Conservation (phyloP, 2,797 vertebrate species). For the Sebastolobus alascanus region DNA sequence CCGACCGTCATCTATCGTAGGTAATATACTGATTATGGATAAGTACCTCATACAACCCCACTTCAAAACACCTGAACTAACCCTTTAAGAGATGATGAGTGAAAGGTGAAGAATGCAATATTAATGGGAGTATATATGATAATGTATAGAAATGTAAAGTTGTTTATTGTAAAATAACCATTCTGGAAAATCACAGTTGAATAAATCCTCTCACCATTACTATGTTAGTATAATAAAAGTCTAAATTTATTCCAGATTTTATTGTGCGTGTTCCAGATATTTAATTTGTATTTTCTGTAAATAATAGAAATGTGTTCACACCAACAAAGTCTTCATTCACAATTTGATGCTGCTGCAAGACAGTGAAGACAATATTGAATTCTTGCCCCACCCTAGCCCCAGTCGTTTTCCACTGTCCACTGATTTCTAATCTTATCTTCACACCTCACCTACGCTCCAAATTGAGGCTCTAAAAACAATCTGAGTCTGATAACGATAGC, state of each 20-base stretch:
- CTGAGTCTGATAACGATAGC: slow-evolving; percentile 6
- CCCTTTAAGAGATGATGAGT: background rate
- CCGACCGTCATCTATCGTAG: too few species aligned
- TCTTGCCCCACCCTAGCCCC: background rate
- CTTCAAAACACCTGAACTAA: too few species aligned
- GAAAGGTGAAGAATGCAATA: background rate
- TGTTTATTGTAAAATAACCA: background rate
- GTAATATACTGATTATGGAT: too few species aligned
- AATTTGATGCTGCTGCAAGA: background rate
- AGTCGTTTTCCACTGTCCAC: slow-evolving; percentile 27
- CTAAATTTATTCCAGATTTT: background rate
- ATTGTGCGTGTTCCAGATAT: background rate
- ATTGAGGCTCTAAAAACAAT: slow-evolving; percentile 39
- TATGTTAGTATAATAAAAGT: background rate
- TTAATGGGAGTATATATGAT: background rate
- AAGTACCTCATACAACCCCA: too few species aligned
- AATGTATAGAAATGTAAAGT: background rate
- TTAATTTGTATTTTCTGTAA: background rate
- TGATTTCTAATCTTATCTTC: slow-evolving; percentile 44
- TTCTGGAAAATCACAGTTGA: background rate
- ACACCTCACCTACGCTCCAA: background rate
- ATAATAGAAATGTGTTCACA: background rate
- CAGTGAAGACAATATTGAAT: slow-evolving; percentile 3
- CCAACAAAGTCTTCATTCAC: background rate
- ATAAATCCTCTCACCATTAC: background rate